Base-by-base conservation (phyloP, 30 jellyfish, hydroid and myxozoan genomes). In the Aurelia sp. region DNA sequence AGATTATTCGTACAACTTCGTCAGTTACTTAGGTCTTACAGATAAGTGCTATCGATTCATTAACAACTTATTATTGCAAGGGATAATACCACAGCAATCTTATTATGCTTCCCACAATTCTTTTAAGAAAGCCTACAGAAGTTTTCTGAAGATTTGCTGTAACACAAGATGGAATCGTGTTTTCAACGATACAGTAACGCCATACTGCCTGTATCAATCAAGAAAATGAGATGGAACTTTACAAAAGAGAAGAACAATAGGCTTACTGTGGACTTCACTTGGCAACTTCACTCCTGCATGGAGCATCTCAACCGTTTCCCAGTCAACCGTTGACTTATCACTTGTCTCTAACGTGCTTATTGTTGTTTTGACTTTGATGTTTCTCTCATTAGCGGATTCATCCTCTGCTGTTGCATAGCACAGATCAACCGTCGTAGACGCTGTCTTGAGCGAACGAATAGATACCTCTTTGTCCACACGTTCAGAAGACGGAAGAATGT, bases 361-460 rank as follows among this genome's bases (percentile, higher is more conserved):
- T 19, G 89, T 79, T 13, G 44, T 53, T 30, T 40, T 50, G 6
- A 79, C 89, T 23, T 74, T 79, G 6, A 44, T 62, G 74, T 66
- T 50, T 55, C 89, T 65, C 30, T 79, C 89, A 11, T 12, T 19
- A 4, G 64, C 67, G 22, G 89, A 79, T 33, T 79, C 89, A 17
- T 79, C 78, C n/a, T 79, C 89, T 11, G 89, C 89, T 7, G 89
- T 79, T 47, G 89, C 80, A 18, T 62, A 79, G 65, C 89, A 79
- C 6, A 30, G 33, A 6, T 79, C 89, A 1, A 79, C 78, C 16
- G 89, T 79, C 0, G 89, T 51, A 15, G 66, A 55, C 9, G 51
- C 89, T 12, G 89, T 79, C 52, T 19, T 53, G 21, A 79, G 62
- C 30, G 72, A 79, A 37, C 81, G 89, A 47, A 66, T 44, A 0